phyloP scores from a whole-genome alignment of 2,113 vertebrate species.

The Brevimyrus niger region DNA sequence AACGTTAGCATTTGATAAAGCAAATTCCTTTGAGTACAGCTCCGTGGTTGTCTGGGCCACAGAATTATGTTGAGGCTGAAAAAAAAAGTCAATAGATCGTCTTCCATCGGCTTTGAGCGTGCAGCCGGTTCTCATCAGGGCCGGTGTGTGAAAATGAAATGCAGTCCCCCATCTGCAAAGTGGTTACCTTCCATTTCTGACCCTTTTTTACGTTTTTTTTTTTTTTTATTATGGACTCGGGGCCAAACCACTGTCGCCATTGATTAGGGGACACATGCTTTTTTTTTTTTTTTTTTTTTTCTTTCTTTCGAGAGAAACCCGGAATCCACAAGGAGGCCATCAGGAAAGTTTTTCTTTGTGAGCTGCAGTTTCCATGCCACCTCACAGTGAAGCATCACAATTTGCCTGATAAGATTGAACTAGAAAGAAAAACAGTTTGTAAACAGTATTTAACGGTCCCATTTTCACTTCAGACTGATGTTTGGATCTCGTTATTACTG shows the following conservation, averaged over 20 bases:
- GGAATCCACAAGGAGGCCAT: constrained; percentile 26
- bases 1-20: constrained; percentile 4
- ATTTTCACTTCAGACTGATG: not conserved
- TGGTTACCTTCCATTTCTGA: constrained; percentile 22
- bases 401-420: not conserved
- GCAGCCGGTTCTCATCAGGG: constrained; percentile 65
- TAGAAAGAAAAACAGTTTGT: not conserved
- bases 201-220: constrained; percentile 20
- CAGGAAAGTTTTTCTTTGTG: constrained; percentile 21
- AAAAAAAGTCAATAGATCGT: constrained; percentile 38
- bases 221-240: constrained; percentile 31
- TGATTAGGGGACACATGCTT: constrained; percentile 30
- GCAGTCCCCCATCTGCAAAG: constrained; percentile 50
- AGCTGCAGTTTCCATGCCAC: constrained; percentile 23
- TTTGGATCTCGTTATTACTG: not conserved
- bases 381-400: constrained; percentile 21
- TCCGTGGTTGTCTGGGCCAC: constrained; percentile 24
- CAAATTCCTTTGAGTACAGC: constrained; percentile 4
- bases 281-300: not conserved
- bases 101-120: constrained; percentile 34
- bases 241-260: constrained; percentile 39
- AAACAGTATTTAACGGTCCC: not conserved
- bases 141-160: constrained; percentile 63
- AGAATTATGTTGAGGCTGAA: constrained; percentile 23
- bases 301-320: constrained; percentile 22